Evolutionary conservation across 2,888 invertebrate species (phyloP).

Genomic region (Sceliomorpha sp.): DNA sequence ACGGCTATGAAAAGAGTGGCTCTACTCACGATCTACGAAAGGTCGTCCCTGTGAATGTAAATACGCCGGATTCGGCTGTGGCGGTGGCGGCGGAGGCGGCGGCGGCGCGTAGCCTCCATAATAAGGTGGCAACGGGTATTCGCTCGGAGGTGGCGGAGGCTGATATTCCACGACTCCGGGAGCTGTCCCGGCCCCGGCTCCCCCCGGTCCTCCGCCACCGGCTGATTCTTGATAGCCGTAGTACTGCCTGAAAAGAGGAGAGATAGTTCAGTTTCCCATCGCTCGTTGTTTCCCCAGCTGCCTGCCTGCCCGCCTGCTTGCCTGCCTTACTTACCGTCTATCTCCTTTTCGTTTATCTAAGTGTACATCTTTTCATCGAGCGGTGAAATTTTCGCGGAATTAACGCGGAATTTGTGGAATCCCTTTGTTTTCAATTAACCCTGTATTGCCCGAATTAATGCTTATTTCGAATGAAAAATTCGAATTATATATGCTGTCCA

Average conservation of each 20-base stretch:
- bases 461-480: too few relatives aligned
- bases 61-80: conserved; percentile 82
- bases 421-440: too few relatives aligned
- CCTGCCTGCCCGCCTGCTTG: too few relatives aligned
- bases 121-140: conserved; percentile 83
- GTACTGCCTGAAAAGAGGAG: conserved; percentile 70
- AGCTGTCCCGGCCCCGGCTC: conserved; percentile 77
- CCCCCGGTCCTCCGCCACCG: conserved; percentile 77
- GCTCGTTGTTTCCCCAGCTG: too few relatives aligned
- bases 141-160: conserved; percentile 79
- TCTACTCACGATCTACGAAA: conserved; percentile 77
- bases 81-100: conserved; percentile 81
- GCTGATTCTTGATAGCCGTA: conserved; percentile 77
- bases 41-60: conserved; percentile 78
- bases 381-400: too few relatives aligned
- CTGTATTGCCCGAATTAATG: too few relatives aligned
- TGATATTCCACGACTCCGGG: conserved; percentile 81
- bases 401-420: too few relatives aligned
- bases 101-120: conserved; percentile 81
- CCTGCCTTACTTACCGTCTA: too few relatives aligned
- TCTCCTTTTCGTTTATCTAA: too few relatives aligned
- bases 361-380: too few relatives aligned
- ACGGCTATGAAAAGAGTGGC: not conserved
- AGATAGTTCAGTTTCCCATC: not conserved
- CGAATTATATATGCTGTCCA: too few relatives aligned